These are phyloP conservation scores for Ciconia boyciana DNA, from an alignment of 2,113 vertebrate genomes.

Conservation along the genomic window DNA sequence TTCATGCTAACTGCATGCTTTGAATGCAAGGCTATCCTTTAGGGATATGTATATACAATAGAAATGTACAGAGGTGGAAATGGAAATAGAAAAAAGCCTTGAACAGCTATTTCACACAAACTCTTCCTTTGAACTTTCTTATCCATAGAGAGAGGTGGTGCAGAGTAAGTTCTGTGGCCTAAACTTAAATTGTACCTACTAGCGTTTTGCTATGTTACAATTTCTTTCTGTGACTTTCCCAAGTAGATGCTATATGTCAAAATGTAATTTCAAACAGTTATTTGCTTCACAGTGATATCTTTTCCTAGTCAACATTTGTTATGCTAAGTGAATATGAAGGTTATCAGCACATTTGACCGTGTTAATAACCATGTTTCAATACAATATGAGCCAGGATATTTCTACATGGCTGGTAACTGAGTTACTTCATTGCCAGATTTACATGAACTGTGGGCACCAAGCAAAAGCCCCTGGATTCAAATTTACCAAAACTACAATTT, in stretches of 20 bases:
- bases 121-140: neutral
- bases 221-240: neutral
- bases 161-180: neutral
- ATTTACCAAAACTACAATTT: neutral
- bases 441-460: neutral
- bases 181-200: neutral
- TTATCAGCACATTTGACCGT: neutral
- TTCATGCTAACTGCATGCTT: neutral
- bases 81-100: neutral
- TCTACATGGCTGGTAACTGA: neutral
- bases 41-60: neutral
- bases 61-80: neutral
- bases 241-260: neutral
- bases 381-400: neutral
- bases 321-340: neutral
- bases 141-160: neutral
- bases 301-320: neutral
- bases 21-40: neutral
- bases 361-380: neutral
- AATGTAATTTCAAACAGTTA: neutral
- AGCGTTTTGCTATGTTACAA: neutral
- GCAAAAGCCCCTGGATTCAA: neutral
- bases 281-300: neutral
- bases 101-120: neutral
- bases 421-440: neutral